Evolutionary conservation across 2,113 vertebrate species (phyloP), one percentile per base, ranked within the genome.

Genomic region (Antigone vipio): DNA sequence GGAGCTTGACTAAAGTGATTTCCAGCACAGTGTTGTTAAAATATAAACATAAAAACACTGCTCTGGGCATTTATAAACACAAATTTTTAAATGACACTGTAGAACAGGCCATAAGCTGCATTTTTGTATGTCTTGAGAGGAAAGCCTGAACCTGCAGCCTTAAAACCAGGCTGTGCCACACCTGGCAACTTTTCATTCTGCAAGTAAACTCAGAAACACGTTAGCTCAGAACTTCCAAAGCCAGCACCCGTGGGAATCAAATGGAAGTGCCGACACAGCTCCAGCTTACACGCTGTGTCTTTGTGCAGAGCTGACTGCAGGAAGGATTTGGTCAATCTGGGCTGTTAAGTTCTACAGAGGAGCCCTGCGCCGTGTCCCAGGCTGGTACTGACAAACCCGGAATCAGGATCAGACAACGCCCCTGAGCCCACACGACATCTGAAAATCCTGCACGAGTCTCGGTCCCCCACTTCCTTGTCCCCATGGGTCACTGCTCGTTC

Each of bases 321-420:
- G 29, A 84, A 50, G 3, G 0, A 27, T 27, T 29, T 6, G 72
- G 40, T 7, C 5, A 1, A 8, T 9, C 23, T 12, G 12, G 19
- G 47, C 58, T 79, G 59, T 35, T 21, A 22, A 26, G 32, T 26
- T 50, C 44, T 45, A 68, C 47, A 62, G 42, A 66, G 34, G 35
- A 81, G 24, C 7, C 13, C 32, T 34, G 24, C 21, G 29, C 5
- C 0, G 10, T 23, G 11, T 8, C 42, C 53, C 30, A 23, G 47
- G 11, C 10, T 1, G 20, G 40, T 10, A 14, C 44, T 9, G 15
- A 50, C 35, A 67, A 64, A 22, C 42, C 24, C 21, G 9, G 34
- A 49, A 22, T 35, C 47, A 40, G 55, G 73, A 26, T 47, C 72
- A 23, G 27, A 53, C 44, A 24, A 19, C 16, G 15, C 5, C 32